These are phyloP conservation scores for Malthinus flaveolus DNA, from an alignment of 2,888 invertebrate genomes.

Conservation along the genomic window DNA sequence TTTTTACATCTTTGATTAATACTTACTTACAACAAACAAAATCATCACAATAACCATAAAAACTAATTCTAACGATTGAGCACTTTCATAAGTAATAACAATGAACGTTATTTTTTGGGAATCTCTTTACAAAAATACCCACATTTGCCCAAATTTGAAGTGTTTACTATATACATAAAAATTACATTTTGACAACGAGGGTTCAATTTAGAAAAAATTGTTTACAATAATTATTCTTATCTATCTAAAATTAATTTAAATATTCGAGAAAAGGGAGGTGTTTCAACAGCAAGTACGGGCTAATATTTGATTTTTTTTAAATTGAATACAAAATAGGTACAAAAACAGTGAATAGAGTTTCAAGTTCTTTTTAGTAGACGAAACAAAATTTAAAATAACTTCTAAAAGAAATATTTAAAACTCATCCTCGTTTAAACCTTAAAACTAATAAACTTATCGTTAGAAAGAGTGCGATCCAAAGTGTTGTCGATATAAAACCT, in stretches of 20 bases:
- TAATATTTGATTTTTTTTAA: neutral
- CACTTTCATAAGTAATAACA: conserved; percentile 14
- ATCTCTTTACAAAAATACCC: neutral
- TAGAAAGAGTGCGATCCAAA: conserved; percentile 84
- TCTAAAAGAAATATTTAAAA: conserved; percentile 2
- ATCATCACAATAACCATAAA: conserved; percentile 25
- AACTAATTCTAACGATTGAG: conserved; percentile 23
- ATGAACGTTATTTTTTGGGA: neutral
- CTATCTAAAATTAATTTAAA: conserved; percentile 5
- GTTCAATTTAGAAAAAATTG: neutral
- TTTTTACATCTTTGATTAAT: conserved; percentile 15
- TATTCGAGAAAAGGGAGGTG: neutral
- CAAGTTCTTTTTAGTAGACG: neutral
- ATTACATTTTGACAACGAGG: neutral
- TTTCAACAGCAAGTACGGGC: neutral
- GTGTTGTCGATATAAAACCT: conserved; percentile 82
- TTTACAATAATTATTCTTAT: neutral
- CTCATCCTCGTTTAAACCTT: conserved; percentile 78
- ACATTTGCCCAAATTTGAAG: conserved; percentile 4
- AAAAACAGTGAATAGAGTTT: neutral
- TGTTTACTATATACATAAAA: conserved; percentile 2
- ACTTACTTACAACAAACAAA: conserved; percentile 19
- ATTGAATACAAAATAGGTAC: neutral
- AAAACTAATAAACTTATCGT: conserved; percentile 78
- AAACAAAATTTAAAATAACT: neutral